Base-by-base conservation (phyloP, 2,888 invertebrate genomes). In the Caenorhabditis sp. region DNA sequence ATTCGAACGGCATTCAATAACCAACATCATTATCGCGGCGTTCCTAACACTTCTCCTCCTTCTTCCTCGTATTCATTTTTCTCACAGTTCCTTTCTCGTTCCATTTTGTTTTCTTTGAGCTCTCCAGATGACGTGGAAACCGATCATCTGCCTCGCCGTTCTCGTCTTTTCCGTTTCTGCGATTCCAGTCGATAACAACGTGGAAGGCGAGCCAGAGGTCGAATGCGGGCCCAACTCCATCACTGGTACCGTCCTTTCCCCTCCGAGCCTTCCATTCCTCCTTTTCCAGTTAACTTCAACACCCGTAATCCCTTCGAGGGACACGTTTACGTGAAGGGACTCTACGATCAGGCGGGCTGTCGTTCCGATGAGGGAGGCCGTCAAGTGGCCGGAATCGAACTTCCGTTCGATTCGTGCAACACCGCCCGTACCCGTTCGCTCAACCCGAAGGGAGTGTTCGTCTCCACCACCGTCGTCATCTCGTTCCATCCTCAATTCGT, bases 401-500 rank as follows among this genome's bases (percentile, higher is more conserved):
- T 89, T 53, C 87, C 86, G 27, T 89, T 89, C 78, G 84, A 85
- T 74, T 78, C 85, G 4, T 87, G 87, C 55, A 82, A 82, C 76
- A 77, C 77, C 13, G 82, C 82, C 41, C 79, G 89, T 30, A 87
- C 88, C 15, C 81, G 89, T 26, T 89, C 89, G 13, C 75, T 88
- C 43, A 89, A 89, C 63, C 89, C 89, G n/a, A 80, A 83, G 52
- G 89, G 89, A 66, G 85, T 89, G 45, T 89, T 88, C 74, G 87
- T 89, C 63, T 74, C 85, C 32, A 85, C 86, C 53, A 88, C 87
- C 39, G 88, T 89, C 43, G 88, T 89, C 81, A 88, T 89, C 80
- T 85, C 87, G 17, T 89, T 89, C 86, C 89, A 89, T 52, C 89
- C 89, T 0, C 88, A 87, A 68, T 88, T 88, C 71, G 86, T 88